Base-by-base conservation (phyloP, 2,797 vertebrate genomes). In the Coregonus suidteri region DNA sequence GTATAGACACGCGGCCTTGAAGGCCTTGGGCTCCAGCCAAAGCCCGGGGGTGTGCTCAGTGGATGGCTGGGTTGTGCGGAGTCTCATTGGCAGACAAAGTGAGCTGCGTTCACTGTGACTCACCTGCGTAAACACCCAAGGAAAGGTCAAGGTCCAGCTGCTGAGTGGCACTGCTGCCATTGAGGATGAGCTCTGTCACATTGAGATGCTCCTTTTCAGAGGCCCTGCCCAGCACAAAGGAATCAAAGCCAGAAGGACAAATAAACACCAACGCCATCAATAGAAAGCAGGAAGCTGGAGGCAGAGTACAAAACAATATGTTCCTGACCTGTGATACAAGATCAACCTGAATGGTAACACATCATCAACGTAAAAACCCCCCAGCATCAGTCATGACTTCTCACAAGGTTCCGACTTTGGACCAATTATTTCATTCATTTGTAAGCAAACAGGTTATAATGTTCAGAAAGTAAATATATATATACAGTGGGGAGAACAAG, bases 61-160 rank as follows among this genome's bases (percentile, higher is more conserved):
- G 85, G 92, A 89, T 88, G 88, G 80, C 87, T 87, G 85, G 72
- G 14, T 62, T 91, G 91, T 15, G 65, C 85, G 88, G 80, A 89
- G 88, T 65, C 79, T 85, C 84, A 59, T 75, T 77, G 77, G 81
- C 81, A 92, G 83, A 91, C 85, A 90, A 93, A 89, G 90, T 84
- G 82, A 85, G 73, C 85, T 83, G 86, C 81, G 78, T 87, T 84
- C 80, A 79, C 87, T 82, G 84, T 79, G 89, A 84, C 89, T 95
- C 96, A 98, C 97, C 96, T 96, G 96, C 93, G 71, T 96, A 97
- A 93, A 96, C 95, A 91, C 95, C 95, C 89, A 97, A 94, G 90
- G 95, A 96, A 89, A 95, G 95, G 90, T 88, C 91, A 92, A 96
- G 95, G 93, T 96, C 95, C 84, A 95, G 91, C 82, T 85, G 88